phyloP scores from a whole-genome alignment of 53 echinoderm and acorn worm genomes.

The Temnopleurus reevesii region DNA sequence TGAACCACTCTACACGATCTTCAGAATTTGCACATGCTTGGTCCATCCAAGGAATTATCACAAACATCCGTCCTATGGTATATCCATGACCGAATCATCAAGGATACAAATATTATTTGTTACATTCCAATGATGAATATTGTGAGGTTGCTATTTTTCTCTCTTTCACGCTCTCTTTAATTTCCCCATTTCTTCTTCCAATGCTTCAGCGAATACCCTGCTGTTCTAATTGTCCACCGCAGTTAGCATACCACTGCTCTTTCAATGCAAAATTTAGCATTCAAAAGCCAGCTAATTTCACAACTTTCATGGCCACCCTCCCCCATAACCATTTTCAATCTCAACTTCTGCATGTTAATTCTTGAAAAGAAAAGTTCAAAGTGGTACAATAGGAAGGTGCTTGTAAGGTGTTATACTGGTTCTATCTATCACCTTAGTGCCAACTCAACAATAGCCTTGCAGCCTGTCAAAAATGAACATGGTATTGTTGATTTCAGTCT shows the following conservation, averaged over 20 bases:
- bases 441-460: neutral
- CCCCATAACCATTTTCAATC: neutral
- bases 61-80: no score
- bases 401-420: neutral
- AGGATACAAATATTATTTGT: conserved; percentile 19
- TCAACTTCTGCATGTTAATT: conserved; percentile 3
- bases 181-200: neutral
- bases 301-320: conserved; percentile 24
- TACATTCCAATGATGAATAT: conserved; percentile 2
- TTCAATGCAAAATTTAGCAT: neutral
- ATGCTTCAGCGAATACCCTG: neutral
- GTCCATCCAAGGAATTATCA: no score
- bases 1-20: no score
- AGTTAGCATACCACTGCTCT: neutral
- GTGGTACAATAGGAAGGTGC: neutral
- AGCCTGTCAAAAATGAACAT: neutral
- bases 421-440: neutral
- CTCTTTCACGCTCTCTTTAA: conserved; percentile 28
- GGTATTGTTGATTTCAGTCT: neutral
- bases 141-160: neutral
- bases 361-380: neutral
- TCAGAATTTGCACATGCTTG: no score
- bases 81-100: no score
- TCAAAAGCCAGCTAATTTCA: conserved; percentile 31
- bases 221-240: neutral